Conservation (phyloP, 2,113 vertebrate genomes). For the Loxodonta africana region DNA sequence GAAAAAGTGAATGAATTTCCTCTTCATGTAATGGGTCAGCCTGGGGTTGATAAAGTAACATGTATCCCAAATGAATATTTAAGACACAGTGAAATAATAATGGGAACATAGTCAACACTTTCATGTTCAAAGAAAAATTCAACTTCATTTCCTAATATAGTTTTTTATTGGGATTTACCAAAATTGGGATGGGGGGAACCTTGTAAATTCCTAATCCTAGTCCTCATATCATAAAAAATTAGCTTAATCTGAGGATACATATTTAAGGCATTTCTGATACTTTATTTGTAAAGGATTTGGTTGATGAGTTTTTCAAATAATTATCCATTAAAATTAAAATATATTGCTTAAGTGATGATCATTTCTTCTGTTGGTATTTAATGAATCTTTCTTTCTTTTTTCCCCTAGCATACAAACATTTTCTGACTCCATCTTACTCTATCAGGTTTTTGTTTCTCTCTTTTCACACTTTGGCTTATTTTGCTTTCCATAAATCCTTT, state of each 20-base stretch:
- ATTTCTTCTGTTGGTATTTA: slow-evolving; percentile 90
- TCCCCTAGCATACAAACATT: slow-evolving; percentile 91
- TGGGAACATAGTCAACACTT: not conserved
- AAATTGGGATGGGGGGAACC: not conserved
- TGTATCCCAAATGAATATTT: not conserved
- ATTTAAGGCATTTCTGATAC: slow-evolving; percentile 14
- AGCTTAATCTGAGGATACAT: slow-evolving; percentile 4
- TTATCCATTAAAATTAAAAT: slow-evolving; percentile 72
- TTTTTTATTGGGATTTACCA: not conserved
- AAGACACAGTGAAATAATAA: not conserved
- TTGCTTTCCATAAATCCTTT: slow-evolving; percentile 72
- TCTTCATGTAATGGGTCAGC: not conserved
- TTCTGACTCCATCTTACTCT: slow-evolving; percentile 93
- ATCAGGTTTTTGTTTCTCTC: slow-evolving; percentile 92
- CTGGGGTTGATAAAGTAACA: not conserved
- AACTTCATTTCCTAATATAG: not conserved
- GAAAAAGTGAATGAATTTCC: not conserved
- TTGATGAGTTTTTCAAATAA: slow-evolving; percentile 61
- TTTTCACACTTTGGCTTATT: slow-evolving; percentile 79
- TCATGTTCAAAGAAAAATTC: slow-evolving; percentile 37
- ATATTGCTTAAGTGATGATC: slow-evolving; percentile 73
- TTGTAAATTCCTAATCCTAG: not conserved
- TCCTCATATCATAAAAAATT: slow-evolving; percentile 1
- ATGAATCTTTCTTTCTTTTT: slow-evolving; percentile 86
- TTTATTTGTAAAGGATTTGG: slow-evolving; percentile 60